phyloP scores from a whole-genome alignment of 2,888 invertebrate genomes.

The Sarcophaga variegata region DNA sequence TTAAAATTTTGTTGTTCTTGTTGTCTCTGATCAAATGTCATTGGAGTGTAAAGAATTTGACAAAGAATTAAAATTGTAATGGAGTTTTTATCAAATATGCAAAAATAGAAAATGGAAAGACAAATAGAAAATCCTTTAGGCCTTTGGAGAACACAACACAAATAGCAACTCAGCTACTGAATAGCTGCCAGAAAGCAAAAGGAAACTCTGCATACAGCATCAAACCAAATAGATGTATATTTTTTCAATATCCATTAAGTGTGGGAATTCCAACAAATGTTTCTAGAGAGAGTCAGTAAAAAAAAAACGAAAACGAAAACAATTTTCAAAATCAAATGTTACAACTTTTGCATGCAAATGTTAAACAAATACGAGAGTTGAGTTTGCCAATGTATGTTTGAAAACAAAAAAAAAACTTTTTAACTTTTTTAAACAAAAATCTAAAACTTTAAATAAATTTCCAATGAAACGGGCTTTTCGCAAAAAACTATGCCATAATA shows the following conservation, averaged over 20 bases:
- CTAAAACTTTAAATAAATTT: slow-evolving; percentile 40
- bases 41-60: slow-evolving; percentile 36
- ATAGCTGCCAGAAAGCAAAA: no score
- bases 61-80: slow-evolving; percentile 55
- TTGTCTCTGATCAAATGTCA: slow-evolving; percentile 37
- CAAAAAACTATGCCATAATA: slow-evolving; percentile 36
- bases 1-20: neutral
- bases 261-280: slow-evolving; percentile 65
- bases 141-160: slow-evolving; percentile 43
- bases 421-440: neutral
- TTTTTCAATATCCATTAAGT: slow-evolving; percentile 56
- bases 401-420: slow-evolving; percentile 10
- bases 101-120: slow-evolving; percentile 48
- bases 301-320: slow-evolving; percentile 25
- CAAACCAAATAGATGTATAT: slow-evolving; percentile 16
- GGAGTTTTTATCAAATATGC: slow-evolving; percentile 60
- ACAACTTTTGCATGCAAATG: slow-evolving; percentile 58
- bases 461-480: neutral
- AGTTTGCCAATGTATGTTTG: neutral
- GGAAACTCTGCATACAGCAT: neutral
- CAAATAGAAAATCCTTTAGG: slow-evolving; percentile 61
- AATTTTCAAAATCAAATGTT: slow-evolving; percentile 47
- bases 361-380: slow-evolving; percentile 57
- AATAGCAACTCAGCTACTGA: neutral
- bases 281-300: slow-evolving; percentile 1